These are phyloP conservation scores for Acanthurus tractus DNA, from an alignment of 2,797 vertebrate species.

Conservation along the genomic window DNA sequence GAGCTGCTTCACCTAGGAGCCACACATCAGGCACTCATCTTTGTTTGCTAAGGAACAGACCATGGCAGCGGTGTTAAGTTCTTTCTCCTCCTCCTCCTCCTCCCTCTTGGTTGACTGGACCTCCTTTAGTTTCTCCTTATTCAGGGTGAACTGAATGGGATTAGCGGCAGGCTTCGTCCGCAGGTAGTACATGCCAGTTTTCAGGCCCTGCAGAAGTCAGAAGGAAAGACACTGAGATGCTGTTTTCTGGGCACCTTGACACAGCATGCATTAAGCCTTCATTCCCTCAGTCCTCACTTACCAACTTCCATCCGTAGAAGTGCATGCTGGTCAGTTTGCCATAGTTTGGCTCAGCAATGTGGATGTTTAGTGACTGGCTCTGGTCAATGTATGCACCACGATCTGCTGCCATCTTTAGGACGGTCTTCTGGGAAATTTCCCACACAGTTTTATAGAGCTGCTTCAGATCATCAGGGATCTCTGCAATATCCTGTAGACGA, in stretches of 20 bases:
- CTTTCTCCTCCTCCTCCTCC: slow-evolving; percentile 85
- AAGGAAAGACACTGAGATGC: background rate
- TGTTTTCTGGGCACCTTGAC: background rate
- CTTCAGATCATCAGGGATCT: slow-evolving; percentile 93
- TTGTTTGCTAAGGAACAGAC: slow-evolving; percentile 95
- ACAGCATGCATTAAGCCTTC: background rate
- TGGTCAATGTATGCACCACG: slow-evolving; percentile 97
- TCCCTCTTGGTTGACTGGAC: slow-evolving; percentile 67
- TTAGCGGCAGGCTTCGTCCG: slow-evolving; percentile 95
- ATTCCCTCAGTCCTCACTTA: slow-evolving; percentile 44
- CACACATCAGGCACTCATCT: slow-evolving; percentile 96
- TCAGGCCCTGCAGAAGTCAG: slow-evolving; percentile 85
- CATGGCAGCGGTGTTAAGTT: slow-evolving; percentile 93
- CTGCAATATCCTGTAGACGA: slow-evolving; percentile 85
- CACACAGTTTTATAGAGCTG: slow-evolving; percentile 97
- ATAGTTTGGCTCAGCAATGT: slow-evolving; percentile 97
- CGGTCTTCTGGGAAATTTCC: slow-evolving; percentile 96
- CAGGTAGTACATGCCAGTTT: slow-evolving; percentile 98
- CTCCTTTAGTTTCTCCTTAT: slow-evolving; percentile 94
- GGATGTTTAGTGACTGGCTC: slow-evolving; percentile 98
- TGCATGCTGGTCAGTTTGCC: slow-evolving; percentile 99
- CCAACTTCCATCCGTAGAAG: slow-evolving; percentile 97
- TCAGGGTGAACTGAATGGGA: slow-evolving; percentile 97
- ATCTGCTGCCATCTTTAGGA: slow-evolving; percentile 97
- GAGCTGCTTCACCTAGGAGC: slow-evolving; percentile 86